Evolutionary conservation across 2,888 invertebrate genomes (phyloP), one percentile per base, ranked within the genome.

Genomic region (Oscheius myriophilus): DNA sequence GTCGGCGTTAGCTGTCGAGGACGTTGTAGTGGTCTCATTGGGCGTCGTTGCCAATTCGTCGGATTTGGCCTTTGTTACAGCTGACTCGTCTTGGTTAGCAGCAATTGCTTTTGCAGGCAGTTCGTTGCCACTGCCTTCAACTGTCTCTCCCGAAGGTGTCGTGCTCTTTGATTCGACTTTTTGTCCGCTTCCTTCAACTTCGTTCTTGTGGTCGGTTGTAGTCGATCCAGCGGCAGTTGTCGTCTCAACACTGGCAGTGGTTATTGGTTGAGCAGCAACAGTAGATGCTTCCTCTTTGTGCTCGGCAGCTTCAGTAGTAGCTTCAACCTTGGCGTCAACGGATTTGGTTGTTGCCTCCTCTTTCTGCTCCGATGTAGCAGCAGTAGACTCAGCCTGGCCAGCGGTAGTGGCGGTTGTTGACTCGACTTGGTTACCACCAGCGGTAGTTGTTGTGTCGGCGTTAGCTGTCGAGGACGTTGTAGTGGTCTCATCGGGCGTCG

Each of bases 171-270:
- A 3, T 33, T 9, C 33, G 9, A 63, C 23, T 25, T 62, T 65
- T 39, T 70, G 67, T 64, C 70, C 73, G 43, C 45, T 53, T 23
- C 51, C 55, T 6, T 54, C 63, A 23, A 53, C 21, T 16, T 23
- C 71, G 14, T 52, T 45, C 14, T 25, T 45, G 14, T 54, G 39
- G 7, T 59, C 57, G 7, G 52, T 21, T 7, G 26, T 45, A n/a
- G 11, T 33, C 54, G 12, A 21, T 43, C 14, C 12, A 43, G 53
- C 53, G 1, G 41, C 43, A 9, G 70, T 57, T 1, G 69, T 71
- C 21, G 67, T 18, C 25, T 64, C 52, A 41, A 46, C 68, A 42
- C 41, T 18, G 14, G 53, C 43, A 4, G 41, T 45, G 12, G 42
- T 53, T 1, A 16, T 25, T 18, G 23, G 12, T 16, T 12, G 33